Conservation (phyloP, 2,888 invertebrate species). For the Buathra laborator region DNA sequence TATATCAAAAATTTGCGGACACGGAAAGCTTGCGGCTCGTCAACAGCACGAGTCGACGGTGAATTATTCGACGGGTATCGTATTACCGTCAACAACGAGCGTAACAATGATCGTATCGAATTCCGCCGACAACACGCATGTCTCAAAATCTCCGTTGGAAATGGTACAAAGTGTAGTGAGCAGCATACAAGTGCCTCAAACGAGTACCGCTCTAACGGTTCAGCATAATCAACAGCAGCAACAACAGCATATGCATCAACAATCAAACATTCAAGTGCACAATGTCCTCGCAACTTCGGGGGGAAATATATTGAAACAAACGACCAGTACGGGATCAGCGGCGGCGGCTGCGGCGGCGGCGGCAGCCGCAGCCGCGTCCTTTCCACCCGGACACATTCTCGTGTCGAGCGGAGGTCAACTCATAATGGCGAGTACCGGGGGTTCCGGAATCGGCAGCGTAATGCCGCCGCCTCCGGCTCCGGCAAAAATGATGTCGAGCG, state of each 20-base stretch:
- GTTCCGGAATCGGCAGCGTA: constrained; percentile 86
- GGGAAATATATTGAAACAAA: constrained; percentile 85
- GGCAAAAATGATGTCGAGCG: constrained; percentile 85
- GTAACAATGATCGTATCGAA: constrained; percentile 72
- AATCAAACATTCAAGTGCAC: constrained; percentile 79
- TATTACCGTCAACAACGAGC: constrained; percentile 84
- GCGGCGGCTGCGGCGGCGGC: constrained; percentile 53
- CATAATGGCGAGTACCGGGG: constrained; percentile 88
- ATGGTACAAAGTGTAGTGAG: constrained; percentile 93
- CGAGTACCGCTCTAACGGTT: constrained; percentile 75
- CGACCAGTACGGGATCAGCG: constrained; percentile 82
- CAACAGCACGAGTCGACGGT: constrained; percentile 82
- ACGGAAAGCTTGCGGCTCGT: constrained; percentile 79
- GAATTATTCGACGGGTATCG: constrained; percentile 53
- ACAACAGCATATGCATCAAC: constrained; percentile 73
- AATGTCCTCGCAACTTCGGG: constrained; percentile 80
- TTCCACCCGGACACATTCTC: constrained; percentile 90
- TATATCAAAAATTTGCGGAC: constrained; percentile 82
- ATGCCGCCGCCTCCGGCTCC: constrained; percentile 87
- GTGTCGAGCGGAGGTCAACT: constrained; percentile 92
- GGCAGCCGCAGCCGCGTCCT: constrained; percentile 67
- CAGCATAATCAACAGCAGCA: constrained; percentile 78
- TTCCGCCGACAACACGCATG: constrained; percentile 80
- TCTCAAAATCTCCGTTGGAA: constrained; percentile 89
- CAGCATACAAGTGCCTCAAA: constrained; percentile 88